Evolutionary conservation across 2,113 vertebrate genomes (phyloP), one percentile per base, ranked within the genome.

Genomic region (Epinephelus fuscoguttatus): DNA sequence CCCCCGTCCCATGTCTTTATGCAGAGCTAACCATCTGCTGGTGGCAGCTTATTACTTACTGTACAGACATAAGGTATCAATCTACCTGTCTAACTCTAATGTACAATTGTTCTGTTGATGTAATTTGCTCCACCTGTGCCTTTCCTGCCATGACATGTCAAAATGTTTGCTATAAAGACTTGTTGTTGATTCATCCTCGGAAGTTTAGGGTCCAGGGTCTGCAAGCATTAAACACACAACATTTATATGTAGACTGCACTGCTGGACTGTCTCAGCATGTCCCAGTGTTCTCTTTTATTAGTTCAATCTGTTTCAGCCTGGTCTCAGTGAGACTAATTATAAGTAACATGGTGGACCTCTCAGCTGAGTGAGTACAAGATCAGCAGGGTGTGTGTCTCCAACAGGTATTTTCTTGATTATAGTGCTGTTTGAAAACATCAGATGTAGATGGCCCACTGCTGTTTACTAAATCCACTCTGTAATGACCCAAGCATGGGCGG

Each of bases 301-400:
- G 25, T 30, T 75, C 62, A 49, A n/a, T 76, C 62, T 37, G 37
- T 69, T 60, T 68, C 45, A 49, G 73, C 17, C 57, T 40, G 57
- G 62, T 72, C 79, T 88, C 74, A 23, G 7, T 61, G 82, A 71
- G 62, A 86, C 49, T 78, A 85, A 87, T 88, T 88, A 87, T 42
- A 63, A 52, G 50, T 56, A 79, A 83, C 69, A 60, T 68, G 60
- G 37, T 57, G 70, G 79, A 61, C 56, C 55, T 60, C 2, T 15
- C 52, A 73, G 57, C 62, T 70, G 66, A 40, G 64, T 52, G 69
- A 71, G 23, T 33, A 19, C 23, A 50, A 66, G 40, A 19, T 53
- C 68, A 75, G 59, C 72, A 30, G 72, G 56, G 25, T 37, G 37
- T 61, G 47, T 2, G 52, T 63, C 57, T 80, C 25, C 45, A 83